Evolutionary conservation across 2,888 invertebrate species (phyloP).

Genomic region (Chydorus sphaericus): DNA sequence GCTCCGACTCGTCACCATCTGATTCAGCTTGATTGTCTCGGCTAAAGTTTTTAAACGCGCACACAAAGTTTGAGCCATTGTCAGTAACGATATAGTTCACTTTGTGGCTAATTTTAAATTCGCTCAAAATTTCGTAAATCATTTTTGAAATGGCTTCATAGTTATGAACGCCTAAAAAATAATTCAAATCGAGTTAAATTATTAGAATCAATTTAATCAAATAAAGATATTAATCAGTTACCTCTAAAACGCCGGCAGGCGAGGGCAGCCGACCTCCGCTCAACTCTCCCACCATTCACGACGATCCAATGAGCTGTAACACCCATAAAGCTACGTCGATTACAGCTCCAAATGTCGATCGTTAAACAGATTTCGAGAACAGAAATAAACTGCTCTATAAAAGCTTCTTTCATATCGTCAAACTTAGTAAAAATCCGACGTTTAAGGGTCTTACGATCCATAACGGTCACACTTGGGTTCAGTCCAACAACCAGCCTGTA

Average conservation of each 20-base stretch:
- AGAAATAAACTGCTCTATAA: too few species aligned
- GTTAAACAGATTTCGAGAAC: too few species aligned
- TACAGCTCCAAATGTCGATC: too few species aligned
- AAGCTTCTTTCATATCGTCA: too few species aligned
- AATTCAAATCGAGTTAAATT: too few species aligned
- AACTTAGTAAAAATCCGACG: too few species aligned
- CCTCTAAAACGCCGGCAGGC: not conserved
- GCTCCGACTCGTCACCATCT: not conserved
- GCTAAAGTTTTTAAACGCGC: not conserved
- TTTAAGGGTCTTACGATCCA: too few species aligned
- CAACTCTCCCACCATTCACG: not conserved
- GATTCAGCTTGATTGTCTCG: not conserved
- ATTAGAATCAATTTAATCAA: too few species aligned
- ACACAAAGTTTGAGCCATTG: not conserved
- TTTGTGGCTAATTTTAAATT: not conserved
- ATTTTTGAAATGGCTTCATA: not conserved
- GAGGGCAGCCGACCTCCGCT: not conserved
- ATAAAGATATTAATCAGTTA: not conserved
- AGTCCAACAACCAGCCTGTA: too few species aligned
- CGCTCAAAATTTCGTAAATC: not conserved
- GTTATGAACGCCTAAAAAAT: not conserved
- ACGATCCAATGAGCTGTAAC: not conserved
- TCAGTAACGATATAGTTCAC: not conserved
- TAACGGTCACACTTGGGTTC: too few species aligned
- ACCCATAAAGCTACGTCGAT: not conserved